A percentile compares a stretch with the other conserved stretches of the same genome.
Evolutionary conservation across 2,113 vertebrate genomes (phyloP).

Genomic region (Thryonomys swinderianus): DNA sequence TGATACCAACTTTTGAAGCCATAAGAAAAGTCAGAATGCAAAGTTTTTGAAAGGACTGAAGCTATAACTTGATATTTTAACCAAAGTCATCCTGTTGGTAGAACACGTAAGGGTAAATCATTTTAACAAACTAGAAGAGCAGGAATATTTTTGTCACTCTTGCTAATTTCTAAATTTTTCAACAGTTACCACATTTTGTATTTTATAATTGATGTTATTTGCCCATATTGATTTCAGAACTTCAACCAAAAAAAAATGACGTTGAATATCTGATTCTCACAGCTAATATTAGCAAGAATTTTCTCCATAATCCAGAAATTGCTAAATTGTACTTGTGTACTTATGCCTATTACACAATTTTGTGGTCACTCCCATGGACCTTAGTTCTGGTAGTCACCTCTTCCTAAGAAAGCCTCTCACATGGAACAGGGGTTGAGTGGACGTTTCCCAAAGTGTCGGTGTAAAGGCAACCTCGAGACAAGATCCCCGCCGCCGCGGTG

Average conservation of each 20-base stretch:
- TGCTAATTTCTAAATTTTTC: slow-evolving; percentile 62
- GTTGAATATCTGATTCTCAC: slow-evolving; percentile 75
- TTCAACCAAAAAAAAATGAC: slow-evolving; percentile 74
- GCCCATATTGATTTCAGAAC: slow-evolving; percentile 68
- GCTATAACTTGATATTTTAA: slow-evolving; percentile 11
- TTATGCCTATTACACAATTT: slow-evolving; percentile 70
- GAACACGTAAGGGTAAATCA: neutral
- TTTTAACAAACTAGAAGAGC: neutral
- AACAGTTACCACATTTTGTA: slow-evolving; percentile 77
- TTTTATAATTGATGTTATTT: slow-evolving; percentile 82
- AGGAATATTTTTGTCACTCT: neutral
- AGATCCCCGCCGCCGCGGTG: neutral
- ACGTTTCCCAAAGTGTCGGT: neutral
- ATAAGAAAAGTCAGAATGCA: slow-evolving; percentile 16
- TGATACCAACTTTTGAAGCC: neutral
- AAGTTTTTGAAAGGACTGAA: neutral
- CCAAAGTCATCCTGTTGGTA: neutral
- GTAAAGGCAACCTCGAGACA: neutral
- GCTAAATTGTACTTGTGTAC: slow-evolving; percentile 69
- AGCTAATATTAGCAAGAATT: slow-evolving; percentile 83
- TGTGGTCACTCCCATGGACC: neutral
- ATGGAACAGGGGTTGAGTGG: neutral
- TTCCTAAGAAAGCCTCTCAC: neutral
- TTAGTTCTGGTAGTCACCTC: neutral
- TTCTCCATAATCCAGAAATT: slow-evolving; percentile 75